Evolutionary conservation across 2,797 vertebrate species (phyloP).

Genomic region (Psittacula derbiana): DNA sequence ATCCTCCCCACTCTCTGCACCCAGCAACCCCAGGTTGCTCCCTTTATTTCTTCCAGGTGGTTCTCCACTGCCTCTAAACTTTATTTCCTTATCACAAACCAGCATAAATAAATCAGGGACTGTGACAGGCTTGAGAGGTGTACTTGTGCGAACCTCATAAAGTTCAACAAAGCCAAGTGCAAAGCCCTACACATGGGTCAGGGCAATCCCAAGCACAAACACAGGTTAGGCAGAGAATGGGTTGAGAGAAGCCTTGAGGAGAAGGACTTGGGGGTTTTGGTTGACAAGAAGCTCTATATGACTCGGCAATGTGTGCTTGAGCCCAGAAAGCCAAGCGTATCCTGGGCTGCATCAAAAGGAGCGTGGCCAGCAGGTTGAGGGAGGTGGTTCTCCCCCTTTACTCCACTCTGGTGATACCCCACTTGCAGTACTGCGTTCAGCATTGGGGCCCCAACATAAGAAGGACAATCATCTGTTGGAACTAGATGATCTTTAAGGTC

Average conservation of each 20-base stretch:
- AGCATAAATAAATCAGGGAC: not conserved
- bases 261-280: not conserved
- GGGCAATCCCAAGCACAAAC: not conserved
- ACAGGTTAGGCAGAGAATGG: not conserved
- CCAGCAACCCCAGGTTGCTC: not conserved
- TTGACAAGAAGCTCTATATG: not conserved
- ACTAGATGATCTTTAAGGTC: not conserved
- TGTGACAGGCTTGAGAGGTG: not conserved
- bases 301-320: not conserved
- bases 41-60: not conserved
- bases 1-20: not conserved
- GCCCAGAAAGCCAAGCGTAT: not conserved
- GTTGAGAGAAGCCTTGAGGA: not conserved
- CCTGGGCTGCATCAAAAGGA: not conserved
- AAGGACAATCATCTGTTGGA: not conserved
- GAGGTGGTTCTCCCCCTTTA: not conserved
- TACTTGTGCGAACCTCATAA: not conserved
- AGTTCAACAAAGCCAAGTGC: not conserved
- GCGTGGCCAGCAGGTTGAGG: not conserved
- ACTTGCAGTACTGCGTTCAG: not conserved
- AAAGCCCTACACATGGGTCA: not conserved
- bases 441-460: not conserved
- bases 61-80: not conserved
- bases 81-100: not conserved
- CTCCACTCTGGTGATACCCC: not conserved